phyloP scores from a whole-genome alignment of 2,888 invertebrate genomes.

The Andricus curvator region DNA sequence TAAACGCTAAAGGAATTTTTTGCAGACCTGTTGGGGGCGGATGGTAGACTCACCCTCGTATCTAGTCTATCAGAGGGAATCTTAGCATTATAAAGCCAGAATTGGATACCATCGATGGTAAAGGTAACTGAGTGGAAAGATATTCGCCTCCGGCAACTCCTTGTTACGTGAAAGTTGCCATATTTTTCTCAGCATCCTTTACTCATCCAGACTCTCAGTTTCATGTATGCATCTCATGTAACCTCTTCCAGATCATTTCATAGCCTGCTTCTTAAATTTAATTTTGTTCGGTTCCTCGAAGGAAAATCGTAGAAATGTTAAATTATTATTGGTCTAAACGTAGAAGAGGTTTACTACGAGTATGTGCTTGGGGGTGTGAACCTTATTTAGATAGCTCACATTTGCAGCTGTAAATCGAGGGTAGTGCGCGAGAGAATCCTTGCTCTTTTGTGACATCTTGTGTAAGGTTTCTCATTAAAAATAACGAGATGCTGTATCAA shows the following conservation, averaged over 20 bases:
- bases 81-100: conserved; percentile 23
- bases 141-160: conserved; percentile 8
- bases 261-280: background rate
- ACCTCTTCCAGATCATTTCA: background rate
- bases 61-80: conserved; percentile 13
- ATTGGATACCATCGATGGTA: background rate
- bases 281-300: background rate
- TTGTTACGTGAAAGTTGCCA: conserved; percentile 24
- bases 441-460: conserved; percentile 14
- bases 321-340: too few relatives aligned
- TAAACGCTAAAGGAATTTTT: conserved; percentile 13
- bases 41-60: background rate
- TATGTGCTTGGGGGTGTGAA: background rate
- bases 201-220: background rate
- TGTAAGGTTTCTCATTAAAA: conserved; percentile 49
- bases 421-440: background rate
- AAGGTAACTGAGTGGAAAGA: conserved; percentile 26
- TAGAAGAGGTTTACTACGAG: background rate
- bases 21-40: conserved; percentile 1
- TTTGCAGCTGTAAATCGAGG: conserved; percentile 27
- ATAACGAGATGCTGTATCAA: conserved; percentile 52
- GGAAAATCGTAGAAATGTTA: too few relatives aligned
- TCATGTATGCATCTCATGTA: background rate
- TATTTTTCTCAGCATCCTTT: background rate
- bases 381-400: background rate